Conservation (phyloP, 2,113 vertebrate genomes). For the Pelobates fuscus region DNA sequence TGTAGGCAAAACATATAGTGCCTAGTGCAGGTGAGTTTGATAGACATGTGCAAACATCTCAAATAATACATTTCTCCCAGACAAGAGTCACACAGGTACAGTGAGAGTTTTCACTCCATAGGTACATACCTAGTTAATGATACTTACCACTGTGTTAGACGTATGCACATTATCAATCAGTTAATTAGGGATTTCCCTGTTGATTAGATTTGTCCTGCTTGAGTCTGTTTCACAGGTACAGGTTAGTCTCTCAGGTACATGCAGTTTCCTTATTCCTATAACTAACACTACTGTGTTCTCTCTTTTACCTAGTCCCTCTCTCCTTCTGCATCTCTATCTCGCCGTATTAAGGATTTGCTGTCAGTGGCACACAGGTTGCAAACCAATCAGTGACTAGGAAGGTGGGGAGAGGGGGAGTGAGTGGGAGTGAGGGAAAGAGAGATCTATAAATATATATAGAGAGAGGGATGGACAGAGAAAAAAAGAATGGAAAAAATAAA, state of each 20-base stretch:
- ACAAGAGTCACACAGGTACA: neutral
- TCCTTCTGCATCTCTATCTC: conserved; percentile 36
- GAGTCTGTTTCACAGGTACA: conserved; percentile 32
- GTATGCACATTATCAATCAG: neutral
- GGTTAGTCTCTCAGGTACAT: conserved; percentile 16
- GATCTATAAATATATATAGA: conserved; percentile 49
- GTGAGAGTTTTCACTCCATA: neutral
- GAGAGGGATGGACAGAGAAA: conserved; percentile 39
- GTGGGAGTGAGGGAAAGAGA: conserved; percentile 50
- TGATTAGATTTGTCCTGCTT: neutral
- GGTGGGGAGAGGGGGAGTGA: conserved; percentile 50
- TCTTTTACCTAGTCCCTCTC: conserved; percentile 33
- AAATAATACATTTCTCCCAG: neutral
- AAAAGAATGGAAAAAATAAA: conserved; percentile 29
- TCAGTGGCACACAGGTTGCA: conserved; percentile 50
- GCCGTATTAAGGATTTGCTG: conserved; percentile 43
- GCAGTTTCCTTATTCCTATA: conserved; percentile 10
- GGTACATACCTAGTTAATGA: conserved; percentile 31
- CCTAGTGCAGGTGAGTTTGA: neutral
- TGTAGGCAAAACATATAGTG: neutral
- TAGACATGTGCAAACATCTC: neutral
- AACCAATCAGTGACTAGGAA: conserved; percentile 49
- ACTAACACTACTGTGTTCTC: neutral
- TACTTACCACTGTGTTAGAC: conserved; percentile 3
- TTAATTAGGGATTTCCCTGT: conserved; percentile 15